phyloP scores from a whole-genome alignment of 1,140 invertebrate genomes.

The Listronotus oregonensis region DNA sequence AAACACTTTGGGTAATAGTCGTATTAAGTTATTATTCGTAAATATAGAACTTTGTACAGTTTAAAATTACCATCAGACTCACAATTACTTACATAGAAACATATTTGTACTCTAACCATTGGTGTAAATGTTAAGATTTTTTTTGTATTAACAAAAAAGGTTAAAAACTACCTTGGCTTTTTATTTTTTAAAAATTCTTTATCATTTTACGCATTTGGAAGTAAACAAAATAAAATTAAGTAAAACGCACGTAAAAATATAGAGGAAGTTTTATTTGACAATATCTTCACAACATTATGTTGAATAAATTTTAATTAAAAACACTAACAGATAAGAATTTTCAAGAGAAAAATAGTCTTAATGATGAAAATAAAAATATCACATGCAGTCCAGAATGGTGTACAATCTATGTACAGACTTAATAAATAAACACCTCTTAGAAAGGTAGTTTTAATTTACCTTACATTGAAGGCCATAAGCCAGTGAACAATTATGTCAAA shows the following conservation, averaged over 20 bases:
- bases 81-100: no score
- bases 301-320: conserved; percentile 24
- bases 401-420: conserved; percentile 38
- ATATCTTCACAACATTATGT: conserved; percentile 10
- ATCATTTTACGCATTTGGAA: no score
- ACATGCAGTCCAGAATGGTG: conserved; percentile 45
- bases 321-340: conserved; percentile 16
- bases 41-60: no score
- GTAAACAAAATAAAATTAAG: background rate
- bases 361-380: conserved; percentile 42
- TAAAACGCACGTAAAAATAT: conserved; percentile 12
- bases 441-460: conserved; percentile 21
- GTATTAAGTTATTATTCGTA: no score
- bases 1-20: no score
- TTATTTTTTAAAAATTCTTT: no score
- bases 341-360: background rate
- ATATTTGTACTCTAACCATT: no score
- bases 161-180: no score
- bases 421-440: conserved; percentile 19
- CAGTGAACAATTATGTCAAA: conserved; percentile 12
- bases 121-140: no score
- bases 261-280: conserved; percentile 19
- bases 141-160: no score
- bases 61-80: no score
- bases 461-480: conserved; percentile 9